A percentile compares a stretch with the other conserved stretches of the same genome.
These are phyloP conservation scores for Gymnothorax reevesii DNA, from an alignment of 2,797 vertebrate species.

Conservation along the genomic window DNA sequence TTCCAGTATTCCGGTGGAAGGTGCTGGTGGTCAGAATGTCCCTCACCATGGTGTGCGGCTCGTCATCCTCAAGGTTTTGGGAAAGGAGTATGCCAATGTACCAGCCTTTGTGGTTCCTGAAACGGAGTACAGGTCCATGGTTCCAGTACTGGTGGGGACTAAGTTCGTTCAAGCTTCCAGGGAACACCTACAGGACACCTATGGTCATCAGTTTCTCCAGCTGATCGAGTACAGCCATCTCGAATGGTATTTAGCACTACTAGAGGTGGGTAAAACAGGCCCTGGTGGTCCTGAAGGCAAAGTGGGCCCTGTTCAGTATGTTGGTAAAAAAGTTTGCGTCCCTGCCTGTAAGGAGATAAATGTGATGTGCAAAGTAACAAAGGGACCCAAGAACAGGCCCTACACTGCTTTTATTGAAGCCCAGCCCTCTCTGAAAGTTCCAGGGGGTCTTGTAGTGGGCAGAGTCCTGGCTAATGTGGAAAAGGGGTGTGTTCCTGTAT, in stretches of 20 bases:
- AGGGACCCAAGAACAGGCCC: not conserved
- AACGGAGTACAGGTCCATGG: slow-evolving; percentile 32
- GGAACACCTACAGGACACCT: slow-evolving; percentile 24
- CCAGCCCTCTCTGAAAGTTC: slow-evolving; percentile 1
- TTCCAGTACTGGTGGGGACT: slow-evolving; percentile 45
- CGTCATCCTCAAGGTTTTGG: slow-evolving; percentile 30
- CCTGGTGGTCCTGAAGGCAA: not conserved
- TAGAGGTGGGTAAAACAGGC: not conserved
- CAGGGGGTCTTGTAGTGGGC: slow-evolving; percentile 35
- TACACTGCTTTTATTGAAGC: slow-evolving; percentile 19
- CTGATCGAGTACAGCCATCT: slow-evolving; percentile 25
- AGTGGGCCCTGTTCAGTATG: slow-evolving; percentile 31
- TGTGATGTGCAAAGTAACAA: slow-evolving; percentile 25
- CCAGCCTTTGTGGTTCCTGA: slow-evolving; percentile 50
- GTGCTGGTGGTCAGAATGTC: slow-evolving; percentile 33
- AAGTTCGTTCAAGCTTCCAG: slow-evolving; percentile 36
- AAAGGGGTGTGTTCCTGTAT: slow-evolving; percentile 22
- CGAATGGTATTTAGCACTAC: slow-evolving; percentile 32
- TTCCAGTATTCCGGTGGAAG: slow-evolving; percentile 46
- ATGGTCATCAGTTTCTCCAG: slow-evolving; percentile 36
- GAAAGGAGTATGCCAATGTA: slow-evolving; percentile 24
- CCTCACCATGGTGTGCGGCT: slow-evolving; percentile 37
- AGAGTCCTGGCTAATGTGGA: slow-evolving; percentile 42
- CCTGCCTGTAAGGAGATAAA: slow-evolving; percentile 31
- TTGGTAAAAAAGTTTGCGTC: slow-evolving; percentile 4